phyloP scores from a whole-genome alignment of 2,888 invertebrate species.

The Xestia xanthographa region DNA sequence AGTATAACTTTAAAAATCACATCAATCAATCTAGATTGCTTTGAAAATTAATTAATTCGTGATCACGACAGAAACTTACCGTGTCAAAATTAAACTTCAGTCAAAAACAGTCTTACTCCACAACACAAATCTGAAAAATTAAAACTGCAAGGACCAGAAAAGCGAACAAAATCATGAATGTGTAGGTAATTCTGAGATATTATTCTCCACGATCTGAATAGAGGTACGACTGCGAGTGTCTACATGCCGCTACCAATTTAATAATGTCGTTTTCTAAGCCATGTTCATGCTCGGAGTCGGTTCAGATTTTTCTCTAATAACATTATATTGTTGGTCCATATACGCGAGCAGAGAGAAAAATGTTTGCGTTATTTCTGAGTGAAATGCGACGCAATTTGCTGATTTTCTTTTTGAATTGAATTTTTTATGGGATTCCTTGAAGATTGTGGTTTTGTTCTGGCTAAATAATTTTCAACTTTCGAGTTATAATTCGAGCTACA shows the following conservation, averaged over 20 bases:
- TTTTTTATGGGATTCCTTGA: constrained; percentile 17
- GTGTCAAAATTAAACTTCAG: background rate
- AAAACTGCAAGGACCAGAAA: background rate
- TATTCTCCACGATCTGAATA: constrained; percentile 76
- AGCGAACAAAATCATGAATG: constrained; percentile 21
- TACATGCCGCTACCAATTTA: constrained; percentile 78
- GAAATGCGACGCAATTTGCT: constrained; percentile 45
- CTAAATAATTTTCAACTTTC: background rate
- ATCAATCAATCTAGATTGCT: too few species aligned
- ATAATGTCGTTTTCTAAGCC: constrained; percentile 81
- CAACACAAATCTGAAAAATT: background rate
- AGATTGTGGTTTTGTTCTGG: background rate
- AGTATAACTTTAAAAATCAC: too few species aligned
- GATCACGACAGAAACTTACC: too few species aligned
- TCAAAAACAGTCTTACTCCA: background rate
- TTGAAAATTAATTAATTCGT: too few species aligned
- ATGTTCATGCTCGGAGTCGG: constrained; percentile 68
- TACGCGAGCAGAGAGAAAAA: constrained; percentile 49
- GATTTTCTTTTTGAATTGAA: constrained; percentile 36
- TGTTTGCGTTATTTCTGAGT: constrained; percentile 44
- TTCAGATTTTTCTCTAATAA: constrained; percentile 77
- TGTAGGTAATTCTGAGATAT: constrained; percentile 71
- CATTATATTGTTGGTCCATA: constrained; percentile 69
- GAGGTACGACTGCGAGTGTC: constrained; percentile 75
- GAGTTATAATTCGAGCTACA: too few species aligned